Percentiles rank a stretch among this genome's conserved stretches.
phyloP scores from a whole-genome alignment of 2,797 vertebrate genomes.

The Megaceryle alcyon region DNA sequence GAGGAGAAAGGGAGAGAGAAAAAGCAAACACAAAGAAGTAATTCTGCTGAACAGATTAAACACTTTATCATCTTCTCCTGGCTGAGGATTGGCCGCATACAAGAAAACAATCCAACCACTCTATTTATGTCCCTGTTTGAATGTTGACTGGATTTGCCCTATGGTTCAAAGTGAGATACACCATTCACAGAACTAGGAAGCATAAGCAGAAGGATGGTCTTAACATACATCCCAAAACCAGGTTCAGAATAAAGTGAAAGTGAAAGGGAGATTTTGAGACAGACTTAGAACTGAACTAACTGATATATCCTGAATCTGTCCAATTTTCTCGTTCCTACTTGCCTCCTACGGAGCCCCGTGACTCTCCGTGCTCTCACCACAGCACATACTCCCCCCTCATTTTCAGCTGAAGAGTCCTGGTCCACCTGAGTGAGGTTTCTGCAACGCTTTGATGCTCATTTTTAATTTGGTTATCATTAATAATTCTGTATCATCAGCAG shows the following conservation, averaged over 20 bases:
- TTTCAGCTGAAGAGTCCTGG: neutral
- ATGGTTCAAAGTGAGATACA: neutral
- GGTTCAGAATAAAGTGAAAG: neutral
- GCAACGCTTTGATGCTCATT: neutral
- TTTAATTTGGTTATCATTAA: neutral
- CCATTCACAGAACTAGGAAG: neutral
- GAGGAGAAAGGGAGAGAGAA: neutral
- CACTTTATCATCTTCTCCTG: neutral
- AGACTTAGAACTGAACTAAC: neutral
- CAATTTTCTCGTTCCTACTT: neutral
- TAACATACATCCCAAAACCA: neutral
- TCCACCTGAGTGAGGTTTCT: neutral
- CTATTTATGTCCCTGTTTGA: neutral
- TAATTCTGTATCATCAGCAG: neutral
- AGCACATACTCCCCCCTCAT: neutral
- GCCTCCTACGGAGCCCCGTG: neutral
- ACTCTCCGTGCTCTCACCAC: neutral
- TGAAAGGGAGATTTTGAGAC: neutral
- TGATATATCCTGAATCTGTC: rapidly evolving
- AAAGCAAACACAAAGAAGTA: neutral
- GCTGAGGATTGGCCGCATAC: neutral
- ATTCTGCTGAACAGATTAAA: neutral
- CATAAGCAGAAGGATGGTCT: neutral
- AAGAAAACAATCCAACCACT: neutral
- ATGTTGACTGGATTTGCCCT: neutral